Evolutionary conservation across 2,113 vertebrate genomes (phyloP), one percentile per base, ranked within the genome.

Genomic region (Passer domesticus): DNA sequence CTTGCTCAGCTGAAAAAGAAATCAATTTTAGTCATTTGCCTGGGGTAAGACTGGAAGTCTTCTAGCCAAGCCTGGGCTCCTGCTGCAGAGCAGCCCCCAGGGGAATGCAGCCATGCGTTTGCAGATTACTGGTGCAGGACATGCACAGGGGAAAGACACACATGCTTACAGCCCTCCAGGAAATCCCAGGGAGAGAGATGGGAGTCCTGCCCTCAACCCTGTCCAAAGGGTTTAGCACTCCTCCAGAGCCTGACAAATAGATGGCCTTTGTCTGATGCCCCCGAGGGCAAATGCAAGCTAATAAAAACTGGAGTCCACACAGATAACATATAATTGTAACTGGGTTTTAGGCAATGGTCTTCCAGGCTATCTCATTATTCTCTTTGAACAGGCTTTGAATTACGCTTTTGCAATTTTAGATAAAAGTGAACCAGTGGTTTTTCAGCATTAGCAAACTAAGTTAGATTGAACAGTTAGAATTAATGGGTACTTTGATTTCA

Each of bases 351-450:
- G 78, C 92, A 94, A 92, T 93, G 89, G 89, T 85, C 82, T 95
- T 88, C 46, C 67, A 88, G 84, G 68, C 78, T 92, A 85, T 87
- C 89, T 95, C 84, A 87, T 94, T 94, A 92, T 88, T 95, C 87
- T 59, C 78, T 96, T 96, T 92, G 84, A 95, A 80, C 78, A 85
- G 84, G 75, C 70, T 96, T 95, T 92, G 95, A 95, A 92, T 94
- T 89, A 94, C 17, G 0, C 33, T 80, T 94, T 87, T 82, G 85
- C 83, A 87, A 25, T 91, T 96, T 91, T 59, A 95, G 91, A 87
- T 97, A 91, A 97, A 92, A 90, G 67, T 46, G 58, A 87, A 76
- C 58, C 66, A 69, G 28, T 58, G 49, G 66, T 31, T 85, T 90
- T 91, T 59, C 87, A 94, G 63, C 91, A 85, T 95, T 94, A 96